Base-by-base conservation (phyloP, 2,888 invertebrate genomes). In the Athripsodes cinereus region DNA sequence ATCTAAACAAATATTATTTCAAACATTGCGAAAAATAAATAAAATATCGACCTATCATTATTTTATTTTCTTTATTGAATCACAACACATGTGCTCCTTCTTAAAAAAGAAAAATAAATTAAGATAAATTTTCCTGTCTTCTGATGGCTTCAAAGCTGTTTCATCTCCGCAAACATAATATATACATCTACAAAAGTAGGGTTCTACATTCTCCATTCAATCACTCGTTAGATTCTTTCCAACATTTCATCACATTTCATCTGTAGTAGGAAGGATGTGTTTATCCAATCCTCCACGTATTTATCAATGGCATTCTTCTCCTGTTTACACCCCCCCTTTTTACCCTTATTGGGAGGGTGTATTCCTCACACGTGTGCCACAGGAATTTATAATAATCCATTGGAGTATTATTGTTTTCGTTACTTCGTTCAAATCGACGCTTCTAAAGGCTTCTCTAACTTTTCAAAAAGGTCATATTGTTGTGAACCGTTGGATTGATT, bases 371-470 rank as follows among this genome's bases (percentile, higher is more conserved):
- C 57, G 57, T 60, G 54, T 52, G 52, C 47, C 52, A n/a, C 22
- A 21, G 35, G 55, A 55, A 59, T 60, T 62, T 62, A 58, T 62
- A 53, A 62, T 62, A 62, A 62, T 62, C 62, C 62, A 51, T 57
- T 53, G 31, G 51, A 46, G 60, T 58, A 59, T n/a, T n/a, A n/a
- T 62, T 62, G 62, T 62, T 62, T 59, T 57, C 53, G 34, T 54
- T 60, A 55, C 44, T 54, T 50, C 44, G 40, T 11, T 35, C 21
- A 54, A 58, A 52, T 58, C 55, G 51, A 22, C 55, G 54, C 58
- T 56, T 52, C 40, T 16, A 35, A n/a, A 16, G 51, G 35, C 50
- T 58, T 53, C 44, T 51, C 19, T 8, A 16, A 52, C 22, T 52
- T 52, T 16, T 10, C 20, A 52, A 52, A 52, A 52, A 31, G 50